phyloP scores from a whole-genome alignment of 2,797 vertebrate species.

The Falco novaeseelandiae region DNA sequence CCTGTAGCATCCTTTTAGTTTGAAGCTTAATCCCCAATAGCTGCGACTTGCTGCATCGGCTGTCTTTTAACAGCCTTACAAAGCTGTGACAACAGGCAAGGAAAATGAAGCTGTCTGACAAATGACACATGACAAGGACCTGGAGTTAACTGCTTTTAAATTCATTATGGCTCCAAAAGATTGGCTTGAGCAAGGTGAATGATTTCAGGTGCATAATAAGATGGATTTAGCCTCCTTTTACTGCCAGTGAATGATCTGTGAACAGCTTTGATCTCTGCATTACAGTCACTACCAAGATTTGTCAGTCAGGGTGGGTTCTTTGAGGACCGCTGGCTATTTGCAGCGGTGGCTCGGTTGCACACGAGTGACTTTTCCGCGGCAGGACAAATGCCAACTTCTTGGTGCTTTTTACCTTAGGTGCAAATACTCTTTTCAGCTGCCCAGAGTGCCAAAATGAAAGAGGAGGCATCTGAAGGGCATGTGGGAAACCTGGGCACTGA shows the following conservation, averaged over 20 bases:
- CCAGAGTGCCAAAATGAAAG: background rate
- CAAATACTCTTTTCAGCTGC: background rate
- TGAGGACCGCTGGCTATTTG: background rate
- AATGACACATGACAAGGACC: background rate
- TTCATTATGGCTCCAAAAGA: background rate
- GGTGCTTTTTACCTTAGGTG: rapidly evolving
- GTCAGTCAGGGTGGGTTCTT: background rate
- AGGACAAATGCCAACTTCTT: background rate
- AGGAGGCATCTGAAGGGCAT: background rate
- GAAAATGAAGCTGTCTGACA: background rate
- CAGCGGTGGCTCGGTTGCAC: rapidly evolving
- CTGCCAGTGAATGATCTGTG: background rate
- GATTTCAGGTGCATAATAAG: background rate
- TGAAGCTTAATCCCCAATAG: background rate
- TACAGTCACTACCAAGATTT: background rate
- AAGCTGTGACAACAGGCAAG: background rate
- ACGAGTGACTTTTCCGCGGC: background rate
- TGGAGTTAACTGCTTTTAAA: background rate
- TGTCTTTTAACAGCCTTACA: background rate
- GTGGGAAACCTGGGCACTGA: background rate
- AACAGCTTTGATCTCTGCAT: background rate
- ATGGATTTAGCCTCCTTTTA: background rate
- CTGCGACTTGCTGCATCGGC: background rate
- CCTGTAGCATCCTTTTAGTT: background rate
- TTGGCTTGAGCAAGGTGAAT: background rate